Evolutionary conservation across 2,888 invertebrate species (phyloP).

Genomic region (Automeris io): DNA sequence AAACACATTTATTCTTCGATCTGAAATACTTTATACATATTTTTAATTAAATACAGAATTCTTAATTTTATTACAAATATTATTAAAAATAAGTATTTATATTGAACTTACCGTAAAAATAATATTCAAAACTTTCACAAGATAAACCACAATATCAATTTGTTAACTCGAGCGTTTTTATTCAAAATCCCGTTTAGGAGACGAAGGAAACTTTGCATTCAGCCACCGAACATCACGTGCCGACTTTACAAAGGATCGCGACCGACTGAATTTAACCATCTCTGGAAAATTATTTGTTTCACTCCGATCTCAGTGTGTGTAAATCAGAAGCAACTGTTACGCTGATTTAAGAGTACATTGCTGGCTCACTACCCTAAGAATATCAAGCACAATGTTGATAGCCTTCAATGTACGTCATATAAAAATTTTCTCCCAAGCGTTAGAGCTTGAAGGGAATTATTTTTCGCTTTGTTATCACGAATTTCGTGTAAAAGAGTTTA

Average conservation of each 20-base stretch:
- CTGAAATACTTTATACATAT: too few species aligned
- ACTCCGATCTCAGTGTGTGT: slow-evolving; percentile 50
- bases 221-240: slow-evolving; percentile 27
- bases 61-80: neutral
- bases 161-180: slow-evolving; percentile 28
- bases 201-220: slow-evolving; percentile 36
- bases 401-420: slow-evolving; percentile 18
- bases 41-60: too few species aligned
- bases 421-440: slow-evolving; percentile 10
- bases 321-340: slow-evolving; percentile 22
- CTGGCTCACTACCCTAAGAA: too few species aligned
- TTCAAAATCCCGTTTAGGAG: slow-evolving; percentile 29
- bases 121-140: neutral
- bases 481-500: slow-evolving; percentile 29
- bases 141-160: slow-evolving; percentile 25
- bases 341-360: slow-evolving; percentile 21
- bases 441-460: slow-evolving; percentile 31
- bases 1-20: too few species aligned
- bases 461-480: slow-evolving; percentile 39
- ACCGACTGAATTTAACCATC: slow-evolving; percentile 43
- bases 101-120: neutral
- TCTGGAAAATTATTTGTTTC: slow-evolving; percentile 43
- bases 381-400: slow-evolving; percentile 7
- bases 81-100: neutral
- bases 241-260: slow-evolving; percentile 28